Evolutionary conservation across 37 sponge, comb jelly and placozoan genomes (phyloP).

Genomic region (Tethya wilhelma): DNA sequence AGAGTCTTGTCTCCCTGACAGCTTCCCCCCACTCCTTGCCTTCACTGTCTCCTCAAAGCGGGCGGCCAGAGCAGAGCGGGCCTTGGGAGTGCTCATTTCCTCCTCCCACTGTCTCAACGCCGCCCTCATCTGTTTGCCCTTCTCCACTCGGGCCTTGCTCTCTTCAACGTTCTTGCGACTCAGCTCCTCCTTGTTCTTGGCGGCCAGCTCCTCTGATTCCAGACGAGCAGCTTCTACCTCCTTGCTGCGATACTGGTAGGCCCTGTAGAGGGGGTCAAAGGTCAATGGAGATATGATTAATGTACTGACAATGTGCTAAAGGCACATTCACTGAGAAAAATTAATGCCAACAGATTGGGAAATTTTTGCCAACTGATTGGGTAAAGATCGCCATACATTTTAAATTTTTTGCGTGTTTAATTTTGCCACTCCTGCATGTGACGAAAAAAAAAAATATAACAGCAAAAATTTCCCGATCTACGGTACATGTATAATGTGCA

Average conservation of each 20-base stretch:
- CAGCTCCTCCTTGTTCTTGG: slow-evolving; percentile 6
- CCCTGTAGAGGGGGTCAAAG: slow-evolving; percentile 5
- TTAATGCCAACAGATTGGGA: too few species aligned
- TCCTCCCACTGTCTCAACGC: slow-evolving; percentile 15
- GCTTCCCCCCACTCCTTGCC: neutral
- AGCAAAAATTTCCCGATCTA: too few species aligned
- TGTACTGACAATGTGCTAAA: neutral
- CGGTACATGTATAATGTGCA: too few species aligned
- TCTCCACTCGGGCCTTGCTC: slow-evolving; percentile 28
- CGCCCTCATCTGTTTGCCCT: slow-evolving; percentile 15
- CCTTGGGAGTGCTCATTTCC: slow-evolving; percentile 49
- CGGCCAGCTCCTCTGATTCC: slow-evolving; percentile 24
- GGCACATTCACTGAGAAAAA: neutral
- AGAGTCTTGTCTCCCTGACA: neutral
- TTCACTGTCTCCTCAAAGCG: slow-evolving; percentile 60
- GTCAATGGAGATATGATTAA: neutral
- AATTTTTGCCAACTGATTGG: too few species aligned
- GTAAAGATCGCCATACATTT: too few species aligned
- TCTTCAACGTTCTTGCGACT: slow-evolving; percentile 39
- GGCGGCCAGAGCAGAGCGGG: slow-evolving; percentile 63
- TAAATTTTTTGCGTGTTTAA: too few species aligned
- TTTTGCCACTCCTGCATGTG: too few species aligned
- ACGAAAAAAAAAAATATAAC: too few species aligned
- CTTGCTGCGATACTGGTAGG: slow-evolving; percentile 1
- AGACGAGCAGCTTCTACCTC: slow-evolving; percentile 37